Evolutionary conservation across 30 jellyfish, hydroid and myxozoan genomes (phyloP).

Genomic region (Cassiopea andromeda): DNA sequence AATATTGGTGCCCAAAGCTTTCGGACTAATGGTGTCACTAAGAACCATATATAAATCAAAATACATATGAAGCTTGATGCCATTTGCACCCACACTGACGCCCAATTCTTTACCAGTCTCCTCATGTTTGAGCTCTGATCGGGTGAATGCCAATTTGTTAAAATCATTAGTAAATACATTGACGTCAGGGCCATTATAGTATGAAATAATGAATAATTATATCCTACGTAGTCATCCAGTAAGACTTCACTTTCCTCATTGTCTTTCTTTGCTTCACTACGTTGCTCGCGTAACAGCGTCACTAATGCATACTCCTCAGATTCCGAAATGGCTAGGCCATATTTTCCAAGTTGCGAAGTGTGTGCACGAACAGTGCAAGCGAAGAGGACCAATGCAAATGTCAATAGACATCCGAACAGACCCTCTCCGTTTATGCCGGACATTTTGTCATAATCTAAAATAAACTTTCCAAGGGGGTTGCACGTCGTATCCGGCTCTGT

Average conservation of each 20-base stretch:
- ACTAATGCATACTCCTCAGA: slow-evolving; percentile 91
- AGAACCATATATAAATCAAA: slow-evolving; percentile 86
- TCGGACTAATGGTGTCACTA: slow-evolving; percentile 88
- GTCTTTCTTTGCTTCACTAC: slow-evolving; percentile 38
- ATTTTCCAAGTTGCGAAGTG: slow-evolving; percentile 94
- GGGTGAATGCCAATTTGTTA: slow-evolving; percentile 99
- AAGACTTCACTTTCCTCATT: slow-evolving; percentile 54
- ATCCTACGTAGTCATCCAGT: slow-evolving; percentile 91
- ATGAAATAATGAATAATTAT: slow-evolving; percentile 92
- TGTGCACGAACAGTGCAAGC: slow-evolving; percentile 98
- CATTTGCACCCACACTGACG: slow-evolving; percentile 99
- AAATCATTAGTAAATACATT: slow-evolving; percentile 80
- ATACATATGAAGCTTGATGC: slow-evolving; percentile 96
- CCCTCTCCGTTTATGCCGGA: slow-evolving; percentile 95
- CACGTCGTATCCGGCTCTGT: slow-evolving; percentile 97
- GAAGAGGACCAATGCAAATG: slow-evolving; percentile 78
- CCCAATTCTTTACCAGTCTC: slow-evolving; percentile 96
- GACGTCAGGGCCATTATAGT: slow-evolving; percentile 84
- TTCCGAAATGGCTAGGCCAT: slow-evolving; percentile 97
- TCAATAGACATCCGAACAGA: slow-evolving; percentile 90
- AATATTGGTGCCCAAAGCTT: slow-evolving; percentile 95
- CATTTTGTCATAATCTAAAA: slow-evolving; percentile 88
- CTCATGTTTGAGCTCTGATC: slow-evolving; percentile 84
- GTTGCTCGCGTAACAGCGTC: slow-evolving; percentile 57
- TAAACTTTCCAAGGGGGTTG: slow-evolving; percentile 96